These are phyloP conservation scores for Drosophila yooni DNA, from an alignment of 2,888 invertebrate genomes.

Conservation along the genomic window DNA sequence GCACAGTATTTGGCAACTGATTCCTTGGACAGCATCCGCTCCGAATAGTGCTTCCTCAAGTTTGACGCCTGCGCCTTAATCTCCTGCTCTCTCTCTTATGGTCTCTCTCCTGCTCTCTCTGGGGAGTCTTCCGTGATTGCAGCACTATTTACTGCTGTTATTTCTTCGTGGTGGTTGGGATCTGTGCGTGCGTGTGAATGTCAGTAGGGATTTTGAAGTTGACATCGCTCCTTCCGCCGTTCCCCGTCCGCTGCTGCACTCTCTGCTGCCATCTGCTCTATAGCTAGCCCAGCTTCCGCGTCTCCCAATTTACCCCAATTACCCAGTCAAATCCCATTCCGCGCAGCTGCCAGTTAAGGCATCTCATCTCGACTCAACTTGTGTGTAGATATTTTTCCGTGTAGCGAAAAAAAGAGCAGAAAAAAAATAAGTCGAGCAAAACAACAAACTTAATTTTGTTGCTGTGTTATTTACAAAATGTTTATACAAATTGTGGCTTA, in stretches of 20 bases:
- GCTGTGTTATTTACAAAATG: slow-evolving; percentile 6
- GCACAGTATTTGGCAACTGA: slow-evolving; percentile 4
- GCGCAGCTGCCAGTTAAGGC: slow-evolving; percentile 66
- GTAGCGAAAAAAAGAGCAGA: slow-evolving; percentile 38
- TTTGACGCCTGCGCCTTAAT: slow-evolving; percentile 59
- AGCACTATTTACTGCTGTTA: slow-evolving; percentile 15
- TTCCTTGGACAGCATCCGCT: slow-evolving; percentile 52
- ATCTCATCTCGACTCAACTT: slow-evolving; percentile 42
- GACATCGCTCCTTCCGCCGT: slow-evolving; percentile 47
- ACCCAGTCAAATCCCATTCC: slow-evolving; percentile 33
- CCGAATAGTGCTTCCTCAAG: slow-evolving; percentile 22
- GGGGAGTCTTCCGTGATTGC: slow-evolving; percentile 51
- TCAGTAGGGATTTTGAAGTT: slow-evolving; percentile 75
- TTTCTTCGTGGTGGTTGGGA: slow-evolving; percentile 44
- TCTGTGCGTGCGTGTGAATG: slow-evolving; percentile 68
- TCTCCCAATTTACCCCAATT: slow-evolving; percentile 37
- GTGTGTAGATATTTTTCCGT: slow-evolving; percentile 78
- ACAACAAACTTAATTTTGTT: background rate
- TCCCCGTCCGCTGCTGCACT: slow-evolving; percentile 65
- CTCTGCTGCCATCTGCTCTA: slow-evolving; percentile 12
- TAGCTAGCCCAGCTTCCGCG: slow-evolving; percentile 25
- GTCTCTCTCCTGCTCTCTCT: background rate
- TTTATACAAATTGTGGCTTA: background rate
- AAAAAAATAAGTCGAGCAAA: slow-evolving; percentile 14
- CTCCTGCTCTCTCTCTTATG: background rate